Evolutionary conservation across 2,797 vertebrate species (phyloP), one percentile per base, ranked within the genome.

Genomic region (Hirundo rustica): DNA sequence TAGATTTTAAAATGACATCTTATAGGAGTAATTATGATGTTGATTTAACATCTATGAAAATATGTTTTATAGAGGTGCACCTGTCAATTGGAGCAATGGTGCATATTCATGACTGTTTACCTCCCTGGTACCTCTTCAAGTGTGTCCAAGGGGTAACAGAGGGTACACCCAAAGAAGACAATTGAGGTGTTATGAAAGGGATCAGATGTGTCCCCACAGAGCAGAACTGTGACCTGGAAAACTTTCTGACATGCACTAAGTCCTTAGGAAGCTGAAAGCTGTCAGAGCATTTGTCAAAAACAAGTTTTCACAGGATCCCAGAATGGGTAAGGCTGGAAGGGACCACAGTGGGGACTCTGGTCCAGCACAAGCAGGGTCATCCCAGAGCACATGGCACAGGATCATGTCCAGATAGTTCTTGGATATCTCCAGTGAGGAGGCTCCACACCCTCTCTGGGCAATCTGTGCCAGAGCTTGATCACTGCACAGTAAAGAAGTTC

Each of bases 361-460:
- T 65, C n/a, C 34, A 27, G 13, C 34, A 29, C 45, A 22, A 10
- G 19, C 25, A 65, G 30, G 3, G 3, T 20, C 30, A 72, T 60
- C 40, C 26, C 29, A 53, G 2, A 65, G 25, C 44, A 40, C 8
- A 14, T 4, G 26, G 44, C 36, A 75, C 11, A 36, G 40, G 25
- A 30, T 26, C 8, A 3, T 48, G 15, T 51, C 38, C 45, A 38
- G 38, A 20, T 0, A 0, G 2, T 47, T 47, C 53, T 36, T 53
- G 21, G 2, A 36, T 42, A 54, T 2, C 4, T 60, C 7, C 40
- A 36, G 26, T 12, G 40, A 47, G 3, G 17, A 65, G 16, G 3
- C 26, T 89, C 2, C 53, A 47, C 32, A 70, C 3, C 11, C 5
- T 1, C 20, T 64, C 50, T 55, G 36, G 27, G 2, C 4, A 70